A percentile compares a stretch with the other conserved stretches of the same genome.
Evolutionary conservation across 2,797 vertebrate genomes (phyloP).

Genomic region (Bovichtus variegatus): DNA sequence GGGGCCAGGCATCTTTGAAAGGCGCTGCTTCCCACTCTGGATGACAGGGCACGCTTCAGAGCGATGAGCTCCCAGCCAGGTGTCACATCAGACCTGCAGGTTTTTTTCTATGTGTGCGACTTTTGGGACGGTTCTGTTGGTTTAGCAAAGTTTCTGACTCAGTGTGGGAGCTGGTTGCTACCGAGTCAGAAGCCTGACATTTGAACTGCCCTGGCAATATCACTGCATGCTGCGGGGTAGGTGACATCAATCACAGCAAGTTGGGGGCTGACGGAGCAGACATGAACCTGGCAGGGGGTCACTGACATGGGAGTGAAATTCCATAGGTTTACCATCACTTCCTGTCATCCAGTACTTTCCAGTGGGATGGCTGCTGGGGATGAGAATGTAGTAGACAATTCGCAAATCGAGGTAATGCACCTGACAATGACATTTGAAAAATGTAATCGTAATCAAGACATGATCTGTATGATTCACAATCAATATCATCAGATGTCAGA

Average conservation of each 20-base stretch:
- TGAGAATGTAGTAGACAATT: background rate
- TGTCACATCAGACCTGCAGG: constrained; percentile 43
- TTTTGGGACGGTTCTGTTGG: constrained; percentile 23
- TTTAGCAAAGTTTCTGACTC: constrained; percentile 39
- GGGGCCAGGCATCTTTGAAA: constrained; percentile 62
- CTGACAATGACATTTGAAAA: constrained; percentile 8
- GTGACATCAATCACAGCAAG: constrained; percentile 59
- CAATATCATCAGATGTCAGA: background rate
- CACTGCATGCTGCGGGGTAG: constrained; percentile 35
- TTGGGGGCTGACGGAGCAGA: constrained; percentile 29
- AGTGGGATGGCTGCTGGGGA: background rate
- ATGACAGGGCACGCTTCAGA: constrained; percentile 39
- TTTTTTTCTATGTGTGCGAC: background rate
- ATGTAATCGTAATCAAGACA: constrained; percentile 11
- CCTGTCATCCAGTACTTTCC: constrained; percentile 27
- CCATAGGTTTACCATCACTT: constrained; percentile 50
- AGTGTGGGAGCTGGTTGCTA: constrained; percentile 52
- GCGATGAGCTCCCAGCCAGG: constrained; percentile 39
- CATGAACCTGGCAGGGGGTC: constrained; percentile 56
- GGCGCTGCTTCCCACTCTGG: constrained; percentile 21
- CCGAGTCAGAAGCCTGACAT: constrained; percentile 63
- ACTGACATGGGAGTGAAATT: constrained; percentile 51
- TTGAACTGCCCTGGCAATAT: constrained; percentile 41
- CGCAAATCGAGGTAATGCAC: background rate
- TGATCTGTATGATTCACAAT: constrained; percentile 2